Conservation (phyloP, 1,140 invertebrate genomes). For the Cotesia glomerata region DNA sequence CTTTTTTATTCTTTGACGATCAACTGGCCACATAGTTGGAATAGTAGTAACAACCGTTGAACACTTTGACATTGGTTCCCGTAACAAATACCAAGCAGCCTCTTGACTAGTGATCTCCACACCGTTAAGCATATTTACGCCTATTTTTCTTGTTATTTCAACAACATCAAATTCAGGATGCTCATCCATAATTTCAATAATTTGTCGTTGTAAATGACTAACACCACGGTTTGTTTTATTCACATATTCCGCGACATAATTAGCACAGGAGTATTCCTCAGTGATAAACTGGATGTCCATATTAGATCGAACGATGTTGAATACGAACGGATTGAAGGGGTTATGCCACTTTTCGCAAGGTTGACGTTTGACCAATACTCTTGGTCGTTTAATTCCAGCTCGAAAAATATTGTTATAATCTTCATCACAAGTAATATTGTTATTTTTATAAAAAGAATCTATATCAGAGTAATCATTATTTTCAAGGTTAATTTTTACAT, state of each 20-base stretch:
- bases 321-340: conserved; percentile 47
- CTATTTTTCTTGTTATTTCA: conserved; percentile 34
- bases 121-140: conserved; percentile 20
- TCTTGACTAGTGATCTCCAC: conserved; percentile 35
- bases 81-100: conserved; percentile 45
- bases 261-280: conserved; percentile 54
- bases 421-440: conserved; percentile 39
- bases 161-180: conserved; percentile 43
- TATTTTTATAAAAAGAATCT: conserved; percentile 33
- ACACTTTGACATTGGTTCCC: conserved; percentile 23
- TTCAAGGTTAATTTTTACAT: conserved; percentile 35
- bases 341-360: conserved; percentile 45
- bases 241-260: conserved; percentile 50
- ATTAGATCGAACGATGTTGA: conserved; percentile 45
- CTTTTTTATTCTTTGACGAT: conserved; percentile 17
- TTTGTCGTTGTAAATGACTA: conserved; percentile 46
- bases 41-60: conserved; percentile 13
- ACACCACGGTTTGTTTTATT: conserved; percentile 53
- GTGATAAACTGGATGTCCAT: conserved; percentile 55
- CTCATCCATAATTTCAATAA: conserved; percentile 51
- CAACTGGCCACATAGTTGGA: conserved; percentile 25
- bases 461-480: conserved; percentile 33
- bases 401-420: conserved; percentile 24
- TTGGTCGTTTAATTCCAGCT: conserved; percentile 39
- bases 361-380: conserved; percentile 33